A percentile compares a stretch with the other conserved stretches of the same genome.
Conservation (phyloP, 2,113 vertebrate genomes). For the Antechinus stuartii region DNA sequence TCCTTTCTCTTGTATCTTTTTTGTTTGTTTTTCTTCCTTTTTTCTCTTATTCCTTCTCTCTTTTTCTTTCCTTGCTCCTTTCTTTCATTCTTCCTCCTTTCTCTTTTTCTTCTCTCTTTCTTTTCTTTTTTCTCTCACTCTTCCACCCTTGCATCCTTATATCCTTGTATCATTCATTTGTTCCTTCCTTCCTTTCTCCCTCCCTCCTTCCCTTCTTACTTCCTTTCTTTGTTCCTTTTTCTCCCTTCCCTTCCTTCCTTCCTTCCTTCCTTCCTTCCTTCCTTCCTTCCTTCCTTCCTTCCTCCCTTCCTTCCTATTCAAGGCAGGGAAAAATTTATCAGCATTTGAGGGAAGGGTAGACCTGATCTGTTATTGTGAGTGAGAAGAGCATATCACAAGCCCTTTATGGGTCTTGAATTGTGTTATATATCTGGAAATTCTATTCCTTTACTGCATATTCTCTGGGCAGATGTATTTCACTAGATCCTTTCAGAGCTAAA, state of each 20-base stretch:
- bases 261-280: neutral
- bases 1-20: too few relatives aligned
- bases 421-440: neutral
- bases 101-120: too few relatives aligned
- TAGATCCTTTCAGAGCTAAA: neutral
- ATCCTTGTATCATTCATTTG: neutral
- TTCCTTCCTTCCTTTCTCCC: neutral
- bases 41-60: too few relatives aligned
- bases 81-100: neutral
- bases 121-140: neutral
- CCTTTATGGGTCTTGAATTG: neutral
- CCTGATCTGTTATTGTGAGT: neutral
- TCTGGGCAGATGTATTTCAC: neutral
- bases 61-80: neutral
- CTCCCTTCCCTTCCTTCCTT: fast-evolving
- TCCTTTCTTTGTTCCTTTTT: neutral
- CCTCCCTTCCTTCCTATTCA: neutral
- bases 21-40: too few relatives aligned
- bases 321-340: neutral
- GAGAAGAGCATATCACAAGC: neutral
- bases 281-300: neutral
- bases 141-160: neutral
- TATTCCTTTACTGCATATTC: neutral
- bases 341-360: neutral
- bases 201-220: neutral